Evolutionary conservation across 2,888 invertebrate genomes (phyloP), one percentile per base, ranked within the genome.

Genomic region (Ophion ventricosus): DNA sequence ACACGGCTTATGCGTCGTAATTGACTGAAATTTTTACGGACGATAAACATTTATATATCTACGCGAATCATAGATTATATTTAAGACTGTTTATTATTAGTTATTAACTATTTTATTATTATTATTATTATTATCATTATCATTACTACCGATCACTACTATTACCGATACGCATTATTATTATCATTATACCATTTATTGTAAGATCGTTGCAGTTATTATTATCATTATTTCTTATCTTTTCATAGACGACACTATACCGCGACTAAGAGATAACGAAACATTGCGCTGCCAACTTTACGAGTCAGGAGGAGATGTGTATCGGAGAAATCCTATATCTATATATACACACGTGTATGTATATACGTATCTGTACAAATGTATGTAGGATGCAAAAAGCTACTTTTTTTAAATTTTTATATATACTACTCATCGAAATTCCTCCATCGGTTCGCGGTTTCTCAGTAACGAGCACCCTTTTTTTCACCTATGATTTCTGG

Each of bases 1-100:
- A 69, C 80, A 63, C 77, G 80, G 61, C 80, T 75, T 61, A 66
- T 83, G 77, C 74, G 82, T 87, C 85, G 81, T 79, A 87, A 88
- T 87, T 86, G 90, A 91, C 90, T 91, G 90, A 90, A 87, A 87
- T 89, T 89, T 89, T 86, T 88, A 88, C 85, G 83, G 83, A 14
- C 88, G 87, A 88, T 87, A 88, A 88, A 87, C 75, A 87, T 89
- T 88, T 88, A 88, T 88, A 88, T 80, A 88, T 88, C 88, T 80
- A 82, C 66, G 84, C 59, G 80, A 83, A 86, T 79, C 61, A 72
- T 82, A 81, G 70, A 83, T 74, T 85, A 77, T 78, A 85, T 83
- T 80, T 73, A 85, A 78, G 69, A 75, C 75, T 61, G 80, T 70
- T 80, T 82, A 80, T 78, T 74, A 80, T 67, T 66, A 77, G 56